Base-by-base conservation (phyloP, 2,797 vertebrate species). In the Microcaecilia unicolor region DNA sequence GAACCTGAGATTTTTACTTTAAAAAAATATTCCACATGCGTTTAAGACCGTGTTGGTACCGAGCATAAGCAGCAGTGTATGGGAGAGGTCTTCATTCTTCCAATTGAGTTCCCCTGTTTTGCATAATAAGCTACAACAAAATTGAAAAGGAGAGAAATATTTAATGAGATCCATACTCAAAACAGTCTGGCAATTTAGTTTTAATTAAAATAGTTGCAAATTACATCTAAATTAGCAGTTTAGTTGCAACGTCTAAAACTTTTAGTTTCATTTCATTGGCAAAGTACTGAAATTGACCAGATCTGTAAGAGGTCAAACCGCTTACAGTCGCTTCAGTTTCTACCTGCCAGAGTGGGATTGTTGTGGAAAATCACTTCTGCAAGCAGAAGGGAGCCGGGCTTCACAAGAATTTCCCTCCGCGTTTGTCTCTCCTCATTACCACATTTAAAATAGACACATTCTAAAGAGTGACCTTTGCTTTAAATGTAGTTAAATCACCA, bases 311-410 rank as follows among this genome's bases (percentile, higher is more conserved):
- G 18, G 2, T 34, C 31, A 39, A 27, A 34, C 19, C 2, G 25
- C 42, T 44, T 44, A 44, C 13, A 37, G 28, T 37, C 34, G 23
- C 16, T 37, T 37, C 19, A 37, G 29, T 3, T 7, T n/a, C n/a
- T n/a, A n/a, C n/a, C n/a, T n/a, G n/a, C n/a, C n/a, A n/a, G n/a
- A n/a, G n/a, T n/a, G n/a, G n/a, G n/a, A n/a, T n/a, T n/a, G n/a
- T n/a, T n/a, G n/a, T n/a, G n/a, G n/a, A n/a, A n/a, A n/a, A n/a
- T n/a, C n/a, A n/a, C n/a, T 23, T 22, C n/a, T 10, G 7, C 20
- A 30, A 25, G 22, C 33, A 44, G 33, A 30, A 44, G 36, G 28
- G 17, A 18, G 21, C 20, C n/a, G 10, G n/a, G 33, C 11, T 17
- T 44, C 21, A 21, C 11, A n/a, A 34, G 4, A 2, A 6, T 12